Base-by-base conservation (phyloP, 1,140 invertebrate species). In the Anadara kagoshimensis region DNA sequence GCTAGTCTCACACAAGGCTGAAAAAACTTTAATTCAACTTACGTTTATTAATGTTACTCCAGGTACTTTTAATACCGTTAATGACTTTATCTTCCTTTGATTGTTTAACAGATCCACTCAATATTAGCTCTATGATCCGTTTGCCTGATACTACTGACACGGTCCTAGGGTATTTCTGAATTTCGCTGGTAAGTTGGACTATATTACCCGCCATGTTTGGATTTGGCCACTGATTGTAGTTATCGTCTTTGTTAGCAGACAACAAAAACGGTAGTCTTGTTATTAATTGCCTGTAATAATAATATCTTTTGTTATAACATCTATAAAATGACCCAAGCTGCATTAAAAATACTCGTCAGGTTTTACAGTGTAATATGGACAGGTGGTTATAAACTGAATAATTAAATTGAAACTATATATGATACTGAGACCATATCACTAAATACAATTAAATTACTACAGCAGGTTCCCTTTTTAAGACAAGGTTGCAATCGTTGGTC, bases 151-250 rank as follows among this genome's bases (percentile, higher is more conserved):
- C 16, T 12, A 36, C 16, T 10, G n/a, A 18, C 7, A 22, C 41
- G 41, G 7, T 53, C 20, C 20, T 51, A 53, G 49, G 49, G 11
- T 8, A n/a, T 18, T 26, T 29, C 14, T 26, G 36, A 5, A 64
- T n/a, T 22, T 41, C 18, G 3, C n/a, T 64, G 0, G 24, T 12
- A 26, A 64, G 49, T 24, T 14, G 7, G 18, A 36, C 62, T 36
- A 64, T 20, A n/a, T 22, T 36, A 20, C 47, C 62, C 11, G 62
- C 24, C 49, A 64, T 41, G 18, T 64, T 64, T 53, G 62, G 62
- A 64, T 64, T 53, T 16, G 62, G 62, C 62, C 62, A 64, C 16
- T 53, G 12, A 7, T 0, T 20, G 4, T 51, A 36, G 8, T 12
- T 53, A 14, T 64, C 62, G 20, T 51, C 36, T 36, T 36, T 2